Evolutionary conservation across 1,140 invertebrate genomes (phyloP).

Genomic region (Radopholus similis): DNA sequence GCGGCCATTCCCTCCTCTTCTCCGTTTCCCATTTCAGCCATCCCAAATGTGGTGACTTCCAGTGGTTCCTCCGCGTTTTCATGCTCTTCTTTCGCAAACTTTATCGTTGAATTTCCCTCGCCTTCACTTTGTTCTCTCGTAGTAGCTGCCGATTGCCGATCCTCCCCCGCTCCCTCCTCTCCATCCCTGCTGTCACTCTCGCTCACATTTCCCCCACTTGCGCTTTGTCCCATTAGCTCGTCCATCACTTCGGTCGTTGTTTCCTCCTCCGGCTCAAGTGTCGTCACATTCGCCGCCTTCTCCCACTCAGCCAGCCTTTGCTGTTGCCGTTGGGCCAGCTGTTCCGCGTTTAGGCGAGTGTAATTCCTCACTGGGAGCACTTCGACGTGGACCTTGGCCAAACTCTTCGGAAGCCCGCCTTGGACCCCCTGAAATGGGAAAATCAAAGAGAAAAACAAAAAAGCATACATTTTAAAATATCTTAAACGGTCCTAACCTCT

Average conservation of each 20-base stretch:
- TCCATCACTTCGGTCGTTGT: background rate
- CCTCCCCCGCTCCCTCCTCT: background rate
- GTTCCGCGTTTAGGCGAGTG: background rate
- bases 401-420: background rate
- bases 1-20: background rate
- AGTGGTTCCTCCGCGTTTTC: background rate
- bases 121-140: background rate
- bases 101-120: background rate
- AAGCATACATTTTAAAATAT: background rate
- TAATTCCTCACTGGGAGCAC: conserved; percentile 2
- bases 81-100: background rate
- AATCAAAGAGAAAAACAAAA: too few species aligned
- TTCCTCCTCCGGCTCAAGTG: background rate
- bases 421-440: background rate
- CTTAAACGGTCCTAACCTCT: background rate
- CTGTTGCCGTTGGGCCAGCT: background rate
- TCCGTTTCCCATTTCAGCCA: background rate
- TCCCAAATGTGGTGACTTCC: too few species aligned
- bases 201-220: background rate
- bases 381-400: background rate
- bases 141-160: background rate
- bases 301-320: too few species aligned
- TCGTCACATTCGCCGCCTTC: too few species aligned
- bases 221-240: background rate
- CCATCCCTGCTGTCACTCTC: background rate